Evolutionary conservation across 1,140 invertebrate species (phyloP).

Genomic region (Heliothis virescens): DNA sequence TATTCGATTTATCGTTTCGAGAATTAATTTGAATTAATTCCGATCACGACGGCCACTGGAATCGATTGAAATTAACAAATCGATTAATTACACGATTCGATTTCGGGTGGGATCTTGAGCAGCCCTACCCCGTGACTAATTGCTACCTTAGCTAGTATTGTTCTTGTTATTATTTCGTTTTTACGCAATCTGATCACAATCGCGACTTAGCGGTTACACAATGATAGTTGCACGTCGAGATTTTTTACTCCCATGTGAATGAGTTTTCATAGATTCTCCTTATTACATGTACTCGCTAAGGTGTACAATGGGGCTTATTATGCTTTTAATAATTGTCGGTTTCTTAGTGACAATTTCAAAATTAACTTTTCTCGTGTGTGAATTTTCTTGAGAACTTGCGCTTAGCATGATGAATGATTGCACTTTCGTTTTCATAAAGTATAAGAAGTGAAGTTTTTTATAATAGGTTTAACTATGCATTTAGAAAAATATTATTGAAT

Average conservation of each 20-base stretch:
- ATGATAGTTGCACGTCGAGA: slow-evolving; percentile 9
- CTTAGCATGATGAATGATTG: background rate
- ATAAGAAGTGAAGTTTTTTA: background rate
- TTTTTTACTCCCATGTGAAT: slow-evolving; percentile 39
- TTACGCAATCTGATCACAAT: slow-evolving; percentile 53
- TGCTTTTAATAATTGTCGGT: background rate
- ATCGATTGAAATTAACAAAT: slow-evolving; percentile 18
- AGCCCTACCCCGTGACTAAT: slow-evolving; percentile 60
- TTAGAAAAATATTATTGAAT: background rate
- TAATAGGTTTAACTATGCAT: too few relatives aligned
- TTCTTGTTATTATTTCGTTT: slow-evolving; percentile 65
- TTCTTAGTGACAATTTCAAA: slow-evolving; percentile 12
- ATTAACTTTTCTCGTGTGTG: slow-evolving; percentile 29
- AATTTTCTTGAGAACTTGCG: slow-evolving; percentile 8
- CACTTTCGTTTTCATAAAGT: background rate
- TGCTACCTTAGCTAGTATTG: slow-evolving; percentile 54
- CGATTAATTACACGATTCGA: slow-evolving; percentile 3
- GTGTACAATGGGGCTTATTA: slow-evolving; percentile 18
- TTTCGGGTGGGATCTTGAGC: background rate
- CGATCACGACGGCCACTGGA: background rate
- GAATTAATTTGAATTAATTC: slow-evolving; percentile 51
- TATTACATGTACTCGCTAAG: slow-evolving; percentile 18
- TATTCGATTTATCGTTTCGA: slow-evolving; percentile 37
- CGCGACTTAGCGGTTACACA: slow-evolving; percentile 36
- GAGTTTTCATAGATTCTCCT: slow-evolving; percentile 44